These are phyloP conservation scores for Mus pahari DNA, from an alignment of 2,113 vertebrate species.

Conservation along the genomic window DNA sequence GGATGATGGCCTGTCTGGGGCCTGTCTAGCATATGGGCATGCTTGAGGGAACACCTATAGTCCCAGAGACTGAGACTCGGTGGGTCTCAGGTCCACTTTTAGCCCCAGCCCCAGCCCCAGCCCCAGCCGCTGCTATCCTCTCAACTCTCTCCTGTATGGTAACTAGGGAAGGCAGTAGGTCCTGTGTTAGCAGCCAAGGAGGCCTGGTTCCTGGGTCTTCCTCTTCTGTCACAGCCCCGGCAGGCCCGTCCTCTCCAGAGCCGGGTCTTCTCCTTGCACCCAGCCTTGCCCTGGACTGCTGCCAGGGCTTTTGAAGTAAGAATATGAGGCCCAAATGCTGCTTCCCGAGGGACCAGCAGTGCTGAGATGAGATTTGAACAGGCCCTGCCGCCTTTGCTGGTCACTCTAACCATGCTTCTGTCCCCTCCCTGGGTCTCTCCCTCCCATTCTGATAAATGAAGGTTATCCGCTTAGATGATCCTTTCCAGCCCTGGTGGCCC, in stretches of 20 bases:
- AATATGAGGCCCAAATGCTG: not conserved
- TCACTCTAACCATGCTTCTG: not conserved
- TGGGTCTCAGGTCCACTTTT: not conserved
- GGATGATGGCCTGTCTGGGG: not conserved
- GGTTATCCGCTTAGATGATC: not conserved
- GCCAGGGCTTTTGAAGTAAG: not conserved
- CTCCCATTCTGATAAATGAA: not conserved
- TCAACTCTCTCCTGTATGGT: not conserved
- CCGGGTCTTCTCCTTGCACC: accelerated
- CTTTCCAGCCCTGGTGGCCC: not conserved
- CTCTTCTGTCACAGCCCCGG: not conserved
- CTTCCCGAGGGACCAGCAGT: not conserved
- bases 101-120: not conserved
- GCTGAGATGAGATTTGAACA: slow-evolving; percentile 19
- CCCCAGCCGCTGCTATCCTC: not conserved
- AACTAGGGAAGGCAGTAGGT: not conserved
- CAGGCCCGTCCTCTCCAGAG: not conserved
- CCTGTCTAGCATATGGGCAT: not conserved
- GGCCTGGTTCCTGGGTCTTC: not conserved
- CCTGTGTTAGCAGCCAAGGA: not conserved
- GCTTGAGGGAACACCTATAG: not conserved
- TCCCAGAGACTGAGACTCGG: not conserved
- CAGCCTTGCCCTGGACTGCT: accelerated
- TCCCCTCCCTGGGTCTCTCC: not conserved
- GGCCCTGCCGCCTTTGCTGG: not conserved